Conservation (phyloP, 2,113 vertebrate species). For the Proterorhinus semilunaris region DNA sequence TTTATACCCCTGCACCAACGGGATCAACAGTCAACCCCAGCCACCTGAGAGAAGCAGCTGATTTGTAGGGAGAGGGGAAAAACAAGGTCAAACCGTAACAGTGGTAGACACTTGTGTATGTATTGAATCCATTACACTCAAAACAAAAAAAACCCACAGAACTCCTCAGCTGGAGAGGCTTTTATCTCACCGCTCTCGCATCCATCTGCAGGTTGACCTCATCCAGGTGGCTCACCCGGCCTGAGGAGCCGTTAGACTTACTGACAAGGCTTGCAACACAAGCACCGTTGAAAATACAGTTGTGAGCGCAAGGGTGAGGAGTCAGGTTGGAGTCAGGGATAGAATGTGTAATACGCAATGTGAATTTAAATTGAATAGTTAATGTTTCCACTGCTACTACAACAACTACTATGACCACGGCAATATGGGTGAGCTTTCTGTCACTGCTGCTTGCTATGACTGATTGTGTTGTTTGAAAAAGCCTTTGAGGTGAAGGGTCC, state of each 20-base stretch:
- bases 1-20: slow-evolving; percentile 70
- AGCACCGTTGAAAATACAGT: not conserved
- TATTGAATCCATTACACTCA: slow-evolving; percentile 44
- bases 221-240: slow-evolving; percentile 64
- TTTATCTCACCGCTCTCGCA: slow-evolving; percentile 40
- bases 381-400: no score
- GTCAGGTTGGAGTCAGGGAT: not conserved
- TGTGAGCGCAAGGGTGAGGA: not conserved
- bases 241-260: slow-evolving; percentile 24
- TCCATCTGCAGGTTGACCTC: slow-evolving; percentile 50
- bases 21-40: slow-evolving; percentile 71
- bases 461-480: no score
- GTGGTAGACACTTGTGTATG: slow-evolving; percentile 49
- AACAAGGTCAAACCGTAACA: slow-evolving; percentile 61
- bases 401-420: no score
- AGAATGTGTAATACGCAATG: no score
- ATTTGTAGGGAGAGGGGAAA: slow-evolving; percentile 43
- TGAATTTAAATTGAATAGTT: no score
- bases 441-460: no score
- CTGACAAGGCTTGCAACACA: slow-evolving; percentile 9
- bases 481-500: no score
- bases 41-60: slow-evolving; percentile 75
- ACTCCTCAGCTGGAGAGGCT: slow-evolving; percentile 46
- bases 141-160: slow-evolving; percentile 37
- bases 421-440: no score